A percentile compares a stretch with the other conserved stretches of the same genome.
phyloP scores from a whole-genome alignment of 2,888 invertebrate species.

The Drosophila kanekoi region DNA sequence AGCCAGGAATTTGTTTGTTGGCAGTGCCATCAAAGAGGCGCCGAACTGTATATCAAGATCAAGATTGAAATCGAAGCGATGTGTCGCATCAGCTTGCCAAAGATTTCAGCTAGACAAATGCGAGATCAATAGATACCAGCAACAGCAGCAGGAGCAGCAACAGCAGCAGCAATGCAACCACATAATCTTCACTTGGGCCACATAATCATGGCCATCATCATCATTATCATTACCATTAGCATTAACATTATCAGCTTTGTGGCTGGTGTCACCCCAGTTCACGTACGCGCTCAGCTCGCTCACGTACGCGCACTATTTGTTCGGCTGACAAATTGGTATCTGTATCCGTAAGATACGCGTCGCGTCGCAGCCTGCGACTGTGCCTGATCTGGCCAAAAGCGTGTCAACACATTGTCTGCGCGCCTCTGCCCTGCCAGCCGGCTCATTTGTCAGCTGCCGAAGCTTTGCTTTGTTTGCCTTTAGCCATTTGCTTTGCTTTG shows the following conservation, averaged over 20 bases:
- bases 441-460: conserved; percentile 71
- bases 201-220: conserved; percentile 30
- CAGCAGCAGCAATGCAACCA: background rate
- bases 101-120: conserved; percentile 59
- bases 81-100: conserved; percentile 57
- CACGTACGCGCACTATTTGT: conserved; percentile 77
- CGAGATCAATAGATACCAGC: conserved; percentile 49
- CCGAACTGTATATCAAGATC: conserved; percentile 81
- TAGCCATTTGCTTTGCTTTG: conserved; percentile 43
- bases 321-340: conserved; percentile 75
- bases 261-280: conserved; percentile 70
- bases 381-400: conserved; percentile 59
- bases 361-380: conserved; percentile 2
- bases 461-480: conserved; percentile 62
- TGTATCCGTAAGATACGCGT: conserved; percentile 46
- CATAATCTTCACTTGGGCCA: conserved; percentile 25
- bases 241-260: conserved; percentile 32
- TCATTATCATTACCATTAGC: conserved; percentile 15
- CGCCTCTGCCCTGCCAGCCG: conserved; percentile 30
- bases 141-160: conserved; percentile 25
- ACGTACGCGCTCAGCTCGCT: conserved; percentile 67
- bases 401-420: conserved; percentile 76
- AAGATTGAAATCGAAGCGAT: conserved; percentile 73
- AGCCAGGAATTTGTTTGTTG: conserved; percentile 67
- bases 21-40: conserved; percentile 78